A percentile compares a stretch with the other conserved stretches of the same genome.
Conservation (phyloP, 2,888 invertebrate species). For the Rhagophthalmus giganteus region DNA sequence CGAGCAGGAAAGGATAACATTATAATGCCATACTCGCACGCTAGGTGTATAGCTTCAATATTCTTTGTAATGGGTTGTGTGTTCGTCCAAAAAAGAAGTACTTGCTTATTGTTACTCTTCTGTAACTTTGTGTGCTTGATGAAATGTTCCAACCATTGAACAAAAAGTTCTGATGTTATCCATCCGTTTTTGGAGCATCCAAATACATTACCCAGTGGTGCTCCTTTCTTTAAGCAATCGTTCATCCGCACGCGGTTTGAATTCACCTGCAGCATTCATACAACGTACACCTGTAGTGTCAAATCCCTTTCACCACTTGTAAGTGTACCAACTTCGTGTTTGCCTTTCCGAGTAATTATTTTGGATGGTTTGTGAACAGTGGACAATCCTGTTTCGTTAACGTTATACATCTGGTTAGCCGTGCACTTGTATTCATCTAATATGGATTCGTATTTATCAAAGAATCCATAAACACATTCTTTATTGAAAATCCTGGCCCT, state of each 20-base stretch:
- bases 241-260: constrained; percentile 22
- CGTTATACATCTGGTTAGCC: constrained; percentile 39
- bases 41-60: constrained; percentile 4
- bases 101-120: neutral
- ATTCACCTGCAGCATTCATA: constrained; percentile 47
- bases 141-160: constrained; percentile 15
- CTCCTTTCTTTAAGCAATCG: constrained; percentile 3
- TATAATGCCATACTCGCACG: constrained; percentile 6
- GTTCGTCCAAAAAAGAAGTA: constrained; percentile 10
- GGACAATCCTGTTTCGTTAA: constrained; percentile 46
- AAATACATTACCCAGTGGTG: constrained; percentile 4
- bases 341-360: constrained; percentile 44
- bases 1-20: constrained; percentile 11
- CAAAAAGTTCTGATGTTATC: constrained; percentile 9
- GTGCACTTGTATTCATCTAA: constrained; percentile 7
- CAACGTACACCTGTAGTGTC: constrained; percentile 43
- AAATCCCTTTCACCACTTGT: constrained; percentile 49
- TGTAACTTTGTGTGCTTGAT: constrained; percentile 1
- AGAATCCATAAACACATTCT: constrained; percentile 35
- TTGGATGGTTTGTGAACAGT: constrained; percentile 46
- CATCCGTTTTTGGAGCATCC: constrained; percentile 4
- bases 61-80: constrained; percentile 6
- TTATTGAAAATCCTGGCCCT: constrained; percentile 36
- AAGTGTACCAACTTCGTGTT: constrained; percentile 45
- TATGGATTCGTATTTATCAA: constrained; percentile 35